phyloP scores from a whole-genome alignment of 2,797 vertebrate species.

The Spizella passerina region DNA sequence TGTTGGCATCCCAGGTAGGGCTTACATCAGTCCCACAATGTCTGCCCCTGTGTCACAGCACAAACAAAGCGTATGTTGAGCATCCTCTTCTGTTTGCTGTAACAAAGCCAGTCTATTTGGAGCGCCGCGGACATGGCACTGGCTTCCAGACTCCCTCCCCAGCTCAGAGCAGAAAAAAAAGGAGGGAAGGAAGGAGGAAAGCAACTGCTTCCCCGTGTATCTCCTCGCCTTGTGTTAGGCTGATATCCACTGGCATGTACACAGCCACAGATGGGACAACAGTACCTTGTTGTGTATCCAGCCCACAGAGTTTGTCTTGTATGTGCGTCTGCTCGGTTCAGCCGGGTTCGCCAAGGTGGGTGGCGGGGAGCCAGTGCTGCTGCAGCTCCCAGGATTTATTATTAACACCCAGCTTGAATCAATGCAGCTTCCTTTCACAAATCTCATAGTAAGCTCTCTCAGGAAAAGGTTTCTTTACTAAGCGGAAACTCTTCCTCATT shows the following conservation, averaged over 20 bases:
- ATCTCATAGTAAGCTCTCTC: background rate
- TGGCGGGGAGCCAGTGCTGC: background rate
- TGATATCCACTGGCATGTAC: slow-evolving; percentile 37
- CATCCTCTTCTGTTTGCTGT: background rate
- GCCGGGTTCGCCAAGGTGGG: background rate
- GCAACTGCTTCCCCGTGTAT: background rate
- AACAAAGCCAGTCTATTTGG: background rate
- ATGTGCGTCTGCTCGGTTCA: slow-evolving; percentile 17
- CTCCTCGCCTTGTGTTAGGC: background rate
- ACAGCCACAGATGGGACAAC: slow-evolving; percentile 47
- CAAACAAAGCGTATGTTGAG: background rate
- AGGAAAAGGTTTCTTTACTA: background rate
- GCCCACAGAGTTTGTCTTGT: slow-evolving; percentile 21
- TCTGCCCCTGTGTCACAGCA: background rate
- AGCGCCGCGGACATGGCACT: background rate
- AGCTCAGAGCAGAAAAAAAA: background rate
- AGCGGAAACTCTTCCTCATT: background rate
- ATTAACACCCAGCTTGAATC: background rate
- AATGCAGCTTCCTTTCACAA: background rate
- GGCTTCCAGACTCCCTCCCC: background rate
- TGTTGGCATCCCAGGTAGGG: background rate
- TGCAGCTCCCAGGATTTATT: background rate
- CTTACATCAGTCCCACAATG: background rate
- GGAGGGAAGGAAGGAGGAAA: background rate
- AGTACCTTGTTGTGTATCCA: slow-evolving; percentile 36